phyloP scores from a whole-genome alignment of 1,140 invertebrate genomes.

The Kradibia gibbosae region DNA sequence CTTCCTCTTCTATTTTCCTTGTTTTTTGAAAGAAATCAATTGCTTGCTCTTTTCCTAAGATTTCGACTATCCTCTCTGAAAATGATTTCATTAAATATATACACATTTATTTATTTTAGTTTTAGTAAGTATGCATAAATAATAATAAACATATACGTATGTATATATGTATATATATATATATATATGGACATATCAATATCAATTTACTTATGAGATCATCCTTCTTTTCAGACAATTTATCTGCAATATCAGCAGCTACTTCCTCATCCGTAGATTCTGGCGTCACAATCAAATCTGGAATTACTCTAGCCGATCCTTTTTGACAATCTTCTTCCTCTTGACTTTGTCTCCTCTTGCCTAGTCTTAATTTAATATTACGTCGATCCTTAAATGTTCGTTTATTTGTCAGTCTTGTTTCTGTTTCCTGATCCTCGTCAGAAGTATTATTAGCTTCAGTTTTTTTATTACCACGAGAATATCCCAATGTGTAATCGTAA shows the following conservation, averaged over 20 bases:
- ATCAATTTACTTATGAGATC: slow-evolving; percentile 78
- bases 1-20: slow-evolving; percentile 84
- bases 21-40: slow-evolving; percentile 85
- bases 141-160: not conserved
- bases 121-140: not conserved
- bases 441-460: slow-evolving; percentile 67
- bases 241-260: slow-evolving; percentile 79
- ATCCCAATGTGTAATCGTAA: slow-evolving; percentile 72
- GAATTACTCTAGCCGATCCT: slow-evolving; percentile 72
- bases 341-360: slow-evolving; percentile 70
- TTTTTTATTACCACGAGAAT: slow-evolving; percentile 61
- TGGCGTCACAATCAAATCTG: slow-evolving; percentile 71
- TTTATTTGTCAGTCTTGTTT: slow-evolving; percentile 72
- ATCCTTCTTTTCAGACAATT: slow-evolving; percentile 81
- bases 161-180: not conserved
- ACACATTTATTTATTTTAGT: slow-evolving; percentile 9
- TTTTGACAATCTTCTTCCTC: slow-evolving; percentile 71
- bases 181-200: not conserved
- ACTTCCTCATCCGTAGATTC: slow-evolving; percentile 75
- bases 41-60: slow-evolving; percentile 81
- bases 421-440: slow-evolving; percentile 68
- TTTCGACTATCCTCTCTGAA: slow-evolving; percentile 81
- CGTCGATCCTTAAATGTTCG: slow-evolving; percentile 75
- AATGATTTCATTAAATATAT: slow-evolving; percentile 51
- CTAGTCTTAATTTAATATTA: slow-evolving; percentile 76